Conservation (phyloP, 2,797 vertebrate species). For the Cetoscarus ocellatus region DNA sequence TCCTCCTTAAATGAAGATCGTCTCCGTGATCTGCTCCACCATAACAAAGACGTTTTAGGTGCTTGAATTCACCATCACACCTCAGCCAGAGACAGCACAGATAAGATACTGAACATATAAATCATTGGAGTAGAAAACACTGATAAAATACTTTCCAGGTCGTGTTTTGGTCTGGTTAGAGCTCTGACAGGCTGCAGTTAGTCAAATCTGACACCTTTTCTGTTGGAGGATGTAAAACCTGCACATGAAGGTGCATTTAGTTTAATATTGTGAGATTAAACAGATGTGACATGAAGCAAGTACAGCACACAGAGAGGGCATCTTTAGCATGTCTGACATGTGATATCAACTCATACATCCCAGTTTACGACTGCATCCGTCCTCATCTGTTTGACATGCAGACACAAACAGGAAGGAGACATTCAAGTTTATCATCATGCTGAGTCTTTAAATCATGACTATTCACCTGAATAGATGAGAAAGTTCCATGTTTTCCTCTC, state of each 20-base stretch:
- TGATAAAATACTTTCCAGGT: not conserved
- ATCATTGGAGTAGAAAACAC: not conserved
- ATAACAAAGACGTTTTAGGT: not conserved
- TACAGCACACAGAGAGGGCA: not conserved
- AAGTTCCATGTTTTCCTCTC: too few relatives aligned
- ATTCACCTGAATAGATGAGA: too few relatives aligned
- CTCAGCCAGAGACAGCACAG: not conserved
- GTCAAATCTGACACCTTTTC: not conserved
- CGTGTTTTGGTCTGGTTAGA: not conserved
- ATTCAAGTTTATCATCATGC: too few relatives aligned
- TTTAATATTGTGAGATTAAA: not conserved
- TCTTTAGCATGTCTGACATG: too few relatives aligned
- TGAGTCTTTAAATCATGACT: too few relatives aligned
- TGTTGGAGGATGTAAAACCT: not conserved
- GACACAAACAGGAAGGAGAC: too few relatives aligned
- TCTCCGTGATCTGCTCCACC: not conserved
- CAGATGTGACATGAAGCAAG: constrained; percentile 2
- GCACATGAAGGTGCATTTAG: not conserved
- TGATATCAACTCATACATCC: too few relatives aligned
- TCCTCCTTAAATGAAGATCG: not conserved
- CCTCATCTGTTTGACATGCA: too few relatives aligned
- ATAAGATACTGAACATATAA: not conserved
- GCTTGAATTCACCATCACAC: too few relatives aligned
- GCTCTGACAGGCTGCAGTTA: not conserved
- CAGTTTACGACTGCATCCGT: too few relatives aligned